Base-by-base conservation (phyloP, 2,797 vertebrate genomes). In the Oceanodroma leucorhoa region DNA sequence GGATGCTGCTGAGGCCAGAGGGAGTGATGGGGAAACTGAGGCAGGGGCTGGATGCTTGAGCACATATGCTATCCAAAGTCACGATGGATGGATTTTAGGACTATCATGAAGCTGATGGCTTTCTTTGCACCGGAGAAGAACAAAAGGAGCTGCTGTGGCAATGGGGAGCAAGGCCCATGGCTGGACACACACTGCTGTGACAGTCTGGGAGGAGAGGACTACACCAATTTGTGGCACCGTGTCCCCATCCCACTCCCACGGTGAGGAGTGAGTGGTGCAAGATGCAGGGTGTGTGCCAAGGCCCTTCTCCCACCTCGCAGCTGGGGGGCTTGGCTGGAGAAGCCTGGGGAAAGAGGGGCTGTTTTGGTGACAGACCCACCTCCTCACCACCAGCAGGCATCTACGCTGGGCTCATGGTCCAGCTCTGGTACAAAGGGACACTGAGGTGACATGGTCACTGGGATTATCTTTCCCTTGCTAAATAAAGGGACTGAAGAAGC, bases 221-320 rank as follows among this genome's bases (percentile, higher is more conserved):
- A 40, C 26, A 30, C 3, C 1, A 1, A 1, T 9, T 11, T 29
- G 40, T 50, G 60, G 4, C 38, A 46, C 27, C 1, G 0, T 10
- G 41, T 71, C 14, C 23, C 23, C 70, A 36, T 15, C 21, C n/a
- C 29, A 18, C 7, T 66, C 11, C 13, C 5, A 0, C 3, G 11
- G 45, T 7, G 65, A 81, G 45, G n/a, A 86, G 48, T 6, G 32
- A 71, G 45, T 6, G 23, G 11, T 13, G 12, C 15, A 21, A 55
- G 58, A 23, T 14, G 30, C 11, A 16, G 48, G 26, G 18, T 7
- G 32, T 60, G 43, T 22, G n/a, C 38, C 50, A 29, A 53, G 62
- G 26, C 19, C 17, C 5, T 69, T 48, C 14, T 75, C 34, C 46
- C 27, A 30, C 10, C 26, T 64, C 20, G 10, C 7, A 20, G 26